Evolutionary conservation across 1,140 invertebrate genomes (phyloP), one percentile per base, ranked within the genome.

Genomic region (Mycetomoellerius zeteki): DNA sequence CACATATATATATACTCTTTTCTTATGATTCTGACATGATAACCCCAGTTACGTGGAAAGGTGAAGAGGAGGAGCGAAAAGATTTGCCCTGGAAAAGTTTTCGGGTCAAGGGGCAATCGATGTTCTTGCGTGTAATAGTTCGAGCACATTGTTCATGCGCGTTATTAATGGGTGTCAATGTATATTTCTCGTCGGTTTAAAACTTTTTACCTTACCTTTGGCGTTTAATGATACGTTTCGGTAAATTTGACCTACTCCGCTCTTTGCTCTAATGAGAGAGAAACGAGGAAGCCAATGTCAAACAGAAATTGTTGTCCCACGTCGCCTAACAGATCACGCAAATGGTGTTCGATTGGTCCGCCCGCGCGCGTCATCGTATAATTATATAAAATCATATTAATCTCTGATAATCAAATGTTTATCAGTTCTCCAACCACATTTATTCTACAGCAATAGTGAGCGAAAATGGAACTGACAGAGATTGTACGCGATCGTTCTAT

Each of bases 371-470:
- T 43, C 30, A 47, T 60, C n/a, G 69, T 50, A 75, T 62, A 84
- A 84, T 75, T 62, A 62, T 84, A 73, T 60, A 60, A 58, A 82
- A 82, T 73, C 14, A 50, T 82, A 82, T 69, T 60, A 47, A 73
- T 82, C 19, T 58, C 24, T n/a, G 33, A 21, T 21, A 19, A 24
- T 21, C 37, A 33, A 84, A 62, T 21, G 37, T 73, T 84, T 50
- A 30, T 75, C 24, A 8, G 19, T 12, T 27, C 78, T 30, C 33
- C 24, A 1, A 21, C 21, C 60, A 14, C 14, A 8, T 50, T 50
- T 77, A 69, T 54, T 21, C 27, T 24, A 7, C n/a, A 47, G n/a
- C 1, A n/a, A 37, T 8, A 16, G 47, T 47, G 62, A 24, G 12
- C 5, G 62, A 80, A 27, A 56, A 67, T 37, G 3, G n/a, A 52